phyloP scores from a whole-genome alignment of 1,140 invertebrate genomes.

The Drosophila subpulchrella region DNA sequence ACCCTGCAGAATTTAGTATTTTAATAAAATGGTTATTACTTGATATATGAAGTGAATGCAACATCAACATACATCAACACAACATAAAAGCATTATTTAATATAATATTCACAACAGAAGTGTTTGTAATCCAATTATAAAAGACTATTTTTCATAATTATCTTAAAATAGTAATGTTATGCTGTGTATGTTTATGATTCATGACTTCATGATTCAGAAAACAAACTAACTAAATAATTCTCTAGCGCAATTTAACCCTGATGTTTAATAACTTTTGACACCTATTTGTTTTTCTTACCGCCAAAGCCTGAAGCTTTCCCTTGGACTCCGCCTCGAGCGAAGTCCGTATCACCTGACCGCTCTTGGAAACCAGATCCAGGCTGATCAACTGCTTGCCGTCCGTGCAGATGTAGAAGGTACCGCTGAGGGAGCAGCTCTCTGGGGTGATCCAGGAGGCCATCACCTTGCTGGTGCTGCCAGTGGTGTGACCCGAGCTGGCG shows the following conservation, averaged over 20 bases:
- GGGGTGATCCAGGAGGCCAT: slow-evolving; percentile 88
- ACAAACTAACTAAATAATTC: not conserved
- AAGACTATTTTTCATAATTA: too few species aligned
- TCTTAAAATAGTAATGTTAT: too few species aligned
- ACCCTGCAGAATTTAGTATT: slow-evolving; percentile 41
- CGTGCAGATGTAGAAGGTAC: slow-evolving; percentile 88
- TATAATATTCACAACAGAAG: not conserved
- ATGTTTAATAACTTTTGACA: not conserved
- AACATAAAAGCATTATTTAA: too few species aligned
- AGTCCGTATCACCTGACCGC: slow-evolving; percentile 66
- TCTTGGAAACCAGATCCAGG: slow-evolving; percentile 84
- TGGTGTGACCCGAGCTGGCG: slow-evolving; percentile 88
- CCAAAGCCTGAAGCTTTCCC: slow-evolving; percentile 36
- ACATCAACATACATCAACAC: too few species aligned
- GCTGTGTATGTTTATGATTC: too few species aligned
- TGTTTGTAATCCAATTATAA: too few species aligned
- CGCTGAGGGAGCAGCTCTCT: slow-evolving; percentile 88
- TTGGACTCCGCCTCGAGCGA: slow-evolving; percentile 31
- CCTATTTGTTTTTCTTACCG: slow-evolving; percentile 27
- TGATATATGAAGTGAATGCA: too few species aligned
- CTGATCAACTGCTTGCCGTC: slow-evolving; percentile 85
- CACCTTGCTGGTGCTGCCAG: slow-evolving; percentile 87
- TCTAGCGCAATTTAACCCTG: not conserved
- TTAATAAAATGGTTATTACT: not conserved
- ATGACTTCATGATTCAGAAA: not conserved